phyloP scores from a whole-genome alignment of 2,797 vertebrate genomes.

The Myripristis murdjan region DNA sequence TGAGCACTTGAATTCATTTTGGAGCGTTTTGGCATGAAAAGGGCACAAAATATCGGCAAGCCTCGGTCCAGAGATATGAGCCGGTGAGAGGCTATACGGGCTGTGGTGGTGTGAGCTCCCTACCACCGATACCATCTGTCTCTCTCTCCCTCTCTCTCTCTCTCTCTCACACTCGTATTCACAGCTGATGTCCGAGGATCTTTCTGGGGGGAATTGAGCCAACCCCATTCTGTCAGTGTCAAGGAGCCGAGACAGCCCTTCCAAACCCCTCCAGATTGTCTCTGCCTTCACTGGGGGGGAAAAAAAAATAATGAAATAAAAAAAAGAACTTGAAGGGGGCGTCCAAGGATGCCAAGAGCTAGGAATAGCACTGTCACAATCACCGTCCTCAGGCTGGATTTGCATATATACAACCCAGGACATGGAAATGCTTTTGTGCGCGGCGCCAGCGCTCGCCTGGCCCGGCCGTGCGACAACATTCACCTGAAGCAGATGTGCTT shows the following conservation, averaged over 20 bases:
- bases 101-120: too few species aligned
- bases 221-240: conserved; percentile 75
- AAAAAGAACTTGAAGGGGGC: neutral
- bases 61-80: too few species aligned
- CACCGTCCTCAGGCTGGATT: conserved; percentile 17
- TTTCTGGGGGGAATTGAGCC: conserved; percentile 44
- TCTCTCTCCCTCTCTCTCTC: conserved; percentile 13
- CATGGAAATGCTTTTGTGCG: neutral
- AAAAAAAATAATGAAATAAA: too few species aligned
- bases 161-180: conserved; percentile 7
- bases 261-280: conserved; percentile 31
- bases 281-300: neutral
- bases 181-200: conserved; percentile 46
- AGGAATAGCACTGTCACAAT: conserved; percentile 43
- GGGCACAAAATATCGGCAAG: too few species aligned
- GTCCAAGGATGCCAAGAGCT: conserved; percentile 10
- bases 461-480: too few species aligned
- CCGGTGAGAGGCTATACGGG: too few species aligned
- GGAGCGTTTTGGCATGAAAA: too few species aligned
- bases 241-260: conserved; percentile 18
- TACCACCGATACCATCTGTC: neutral
- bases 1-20: too few species aligned
- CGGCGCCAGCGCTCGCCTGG: neutral
- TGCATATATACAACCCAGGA: conserved; percentile 2
- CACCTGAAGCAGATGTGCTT: too few species aligned